Evolutionary conservation across 2,888 invertebrate species (phyloP).

Genomic region (Crioceris asparagi): DNA sequence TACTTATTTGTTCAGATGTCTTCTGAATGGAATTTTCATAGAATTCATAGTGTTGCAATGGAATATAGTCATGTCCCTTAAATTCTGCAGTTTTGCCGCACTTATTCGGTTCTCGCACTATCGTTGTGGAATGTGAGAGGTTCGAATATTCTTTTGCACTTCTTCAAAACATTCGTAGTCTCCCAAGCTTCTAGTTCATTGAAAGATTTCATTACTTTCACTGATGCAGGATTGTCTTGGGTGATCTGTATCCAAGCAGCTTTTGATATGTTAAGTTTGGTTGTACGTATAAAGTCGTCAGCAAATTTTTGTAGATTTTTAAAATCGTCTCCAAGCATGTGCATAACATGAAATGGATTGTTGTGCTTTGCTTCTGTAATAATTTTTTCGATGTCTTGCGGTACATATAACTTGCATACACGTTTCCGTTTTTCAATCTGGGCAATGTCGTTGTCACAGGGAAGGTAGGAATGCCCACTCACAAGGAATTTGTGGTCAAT

Average conservation of each 20-base stretch:
- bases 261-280: slow-evolving; percentile 12
- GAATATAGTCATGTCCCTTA: slow-evolving; percentile 2
- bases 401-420: slow-evolving; percentile 1
- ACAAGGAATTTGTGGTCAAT: slow-evolving; percentile 5
- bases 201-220: slow-evolving; percentile 11
- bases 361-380: slow-evolving; percentile 13
- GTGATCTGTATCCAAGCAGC: slow-evolving; percentile 12
- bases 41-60: background rate
- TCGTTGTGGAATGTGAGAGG: no score
- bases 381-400: slow-evolving; percentile 11
- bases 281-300: slow-evolving; percentile 9
- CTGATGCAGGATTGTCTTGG: slow-evolving; percentile 8
- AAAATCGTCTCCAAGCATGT: slow-evolving; percentile 12
- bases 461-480: background rate
- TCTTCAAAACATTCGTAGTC: no score
- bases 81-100: slow-evolving; percentile 11
- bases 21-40: background rate
- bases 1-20: background rate
- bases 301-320: slow-evolving; percentile 14
- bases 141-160: no score
- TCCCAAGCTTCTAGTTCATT: no score
- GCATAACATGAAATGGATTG: slow-evolving; percentile 1
- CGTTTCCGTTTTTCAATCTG: slow-evolving; percentile 3
- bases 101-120: slow-evolving; percentile 11
- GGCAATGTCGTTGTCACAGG: background rate